Percentiles rank a stretch among this genome's conserved stretches.
Conservation (phyloP, 2,797 vertebrate species). For the Myotis findleyi region DNA sequence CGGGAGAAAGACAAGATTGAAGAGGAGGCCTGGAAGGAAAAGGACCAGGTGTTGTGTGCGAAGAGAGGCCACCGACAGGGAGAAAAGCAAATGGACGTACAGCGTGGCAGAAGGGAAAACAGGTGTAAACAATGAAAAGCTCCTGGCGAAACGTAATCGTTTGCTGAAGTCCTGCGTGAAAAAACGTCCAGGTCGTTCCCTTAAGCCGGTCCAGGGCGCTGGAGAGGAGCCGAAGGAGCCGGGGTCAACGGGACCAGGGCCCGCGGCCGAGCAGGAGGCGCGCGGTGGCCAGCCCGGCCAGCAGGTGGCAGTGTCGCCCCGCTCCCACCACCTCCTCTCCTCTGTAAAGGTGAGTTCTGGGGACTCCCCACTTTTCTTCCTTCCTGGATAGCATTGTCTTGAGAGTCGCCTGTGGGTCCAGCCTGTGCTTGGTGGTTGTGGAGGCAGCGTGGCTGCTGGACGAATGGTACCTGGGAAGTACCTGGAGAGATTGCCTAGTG, state of each 20-base stretch:
- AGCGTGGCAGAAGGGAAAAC: neutral
- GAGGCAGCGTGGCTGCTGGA: neutral
- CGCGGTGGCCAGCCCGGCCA: neutral
- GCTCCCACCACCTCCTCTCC: fast-evolving
- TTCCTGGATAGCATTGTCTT: neutral
- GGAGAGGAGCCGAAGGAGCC: neutral
- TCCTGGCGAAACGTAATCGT: neutral
- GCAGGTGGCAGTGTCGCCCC: conserved; percentile 68
- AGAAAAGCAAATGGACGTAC: fast-evolving
- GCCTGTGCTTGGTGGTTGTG: neutral
- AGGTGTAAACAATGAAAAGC: neutral
- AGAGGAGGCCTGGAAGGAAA: neutral
- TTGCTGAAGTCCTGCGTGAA: neutral
- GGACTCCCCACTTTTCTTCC: neutral
- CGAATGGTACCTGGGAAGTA: neutral
- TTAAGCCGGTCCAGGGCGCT: neutral
- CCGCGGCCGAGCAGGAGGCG: fast-evolving
- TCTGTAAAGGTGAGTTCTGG: neutral
- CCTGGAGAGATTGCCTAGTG: neutral
- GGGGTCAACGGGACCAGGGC: fast-evolving
- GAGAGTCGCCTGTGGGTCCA: neutral
- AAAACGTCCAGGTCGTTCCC: neutral
- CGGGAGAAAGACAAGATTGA: neutral
- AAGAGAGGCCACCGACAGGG: fast-evolving
- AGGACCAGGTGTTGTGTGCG: neutral